These are phyloP conservation scores for Scarus forsteni DNA, from an alignment of 2,797 vertebrate genomes.

Conservation along the genomic window DNA sequence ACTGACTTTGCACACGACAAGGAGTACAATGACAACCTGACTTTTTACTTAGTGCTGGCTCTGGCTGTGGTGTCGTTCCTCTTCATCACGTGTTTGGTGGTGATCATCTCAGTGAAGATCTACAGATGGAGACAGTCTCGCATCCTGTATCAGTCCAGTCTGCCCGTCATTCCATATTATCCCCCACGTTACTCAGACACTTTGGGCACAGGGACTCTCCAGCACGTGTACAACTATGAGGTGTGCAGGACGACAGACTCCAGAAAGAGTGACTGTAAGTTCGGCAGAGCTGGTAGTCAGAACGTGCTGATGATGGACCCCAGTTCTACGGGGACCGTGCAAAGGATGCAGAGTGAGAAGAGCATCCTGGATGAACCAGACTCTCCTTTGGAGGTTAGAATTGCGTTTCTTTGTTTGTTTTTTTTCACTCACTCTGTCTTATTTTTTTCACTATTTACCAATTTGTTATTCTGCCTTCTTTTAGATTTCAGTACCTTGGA, in stretches of 20 bases:
- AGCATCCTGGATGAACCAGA: slow-evolving; percentile 7
- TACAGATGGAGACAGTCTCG: slow-evolving; percentile 66
- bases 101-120: slow-evolving; percentile 35
- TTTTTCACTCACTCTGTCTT: no score
- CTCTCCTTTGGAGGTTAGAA: neutral
- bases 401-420: no score
- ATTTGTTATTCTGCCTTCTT: no score
- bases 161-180: slow-evolving; percentile 39
- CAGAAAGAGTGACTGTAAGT: slow-evolving; percentile 51
- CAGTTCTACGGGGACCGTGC: slow-evolving; percentile 3
- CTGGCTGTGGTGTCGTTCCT: slow-evolving; percentile 32
- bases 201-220: slow-evolving; percentile 35
- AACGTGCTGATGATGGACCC: slow-evolving; percentile 8
- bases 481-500: no score
- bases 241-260: slow-evolving; percentile 56
- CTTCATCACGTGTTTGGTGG: slow-evolving; percentile 29
- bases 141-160: slow-evolving; percentile 15
- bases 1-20: slow-evolving; percentile 22
- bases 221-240: slow-evolving; percentile 37
- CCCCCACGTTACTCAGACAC: slow-evolving; percentile 39
- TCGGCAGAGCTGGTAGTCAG: slow-evolving; percentile 11
- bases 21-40: slow-evolving; percentile 31
- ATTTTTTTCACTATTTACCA: no score
- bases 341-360: slow-evolving; percentile 4
- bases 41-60: slow-evolving; percentile 27